Evolutionary conservation across 1,140 invertebrate species (phyloP).

Genomic region (Sminthurides bifidus): DNA sequence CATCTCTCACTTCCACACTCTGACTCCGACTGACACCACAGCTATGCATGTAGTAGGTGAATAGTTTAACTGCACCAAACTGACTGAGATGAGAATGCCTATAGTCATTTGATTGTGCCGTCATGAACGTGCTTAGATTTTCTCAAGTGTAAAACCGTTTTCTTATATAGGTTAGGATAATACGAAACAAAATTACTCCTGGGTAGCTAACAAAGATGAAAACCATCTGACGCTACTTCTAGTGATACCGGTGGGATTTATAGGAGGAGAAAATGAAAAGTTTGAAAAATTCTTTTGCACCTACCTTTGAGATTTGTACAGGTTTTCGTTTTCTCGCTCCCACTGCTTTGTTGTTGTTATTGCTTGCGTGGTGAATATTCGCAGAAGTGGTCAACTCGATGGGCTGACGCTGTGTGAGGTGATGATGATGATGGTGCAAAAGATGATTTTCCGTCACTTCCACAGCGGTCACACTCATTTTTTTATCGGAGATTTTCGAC

Average conservation of each 20-base stretch:
- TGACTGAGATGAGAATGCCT: too few relatives aligned
- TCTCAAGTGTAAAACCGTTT: background rate
- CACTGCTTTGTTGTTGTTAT: conserved; percentile 19
- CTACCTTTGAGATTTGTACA: conserved; percentile 28
- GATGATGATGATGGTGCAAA: conserved; percentile 2
- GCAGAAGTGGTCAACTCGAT: background rate
- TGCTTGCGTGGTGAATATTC: background rate
- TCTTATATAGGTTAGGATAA: conserved; percentile 1
- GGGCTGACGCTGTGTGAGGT: background rate
- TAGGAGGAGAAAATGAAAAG: background rate
- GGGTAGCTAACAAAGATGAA: background rate
- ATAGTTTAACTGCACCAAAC: too few relatives aligned
- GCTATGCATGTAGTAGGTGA: too few relatives aligned
- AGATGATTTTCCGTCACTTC: conserved; percentile 20
- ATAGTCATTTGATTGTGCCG: too few relatives aligned
- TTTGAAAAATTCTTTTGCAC: background rate
- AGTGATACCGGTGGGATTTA: too few relatives aligned
- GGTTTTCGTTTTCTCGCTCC: conserved; percentile 30
- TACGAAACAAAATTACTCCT: background rate
- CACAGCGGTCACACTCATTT: conserved; percentile 26
- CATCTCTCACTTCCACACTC: too few relatives aligned
- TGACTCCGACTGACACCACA: too few relatives aligned
- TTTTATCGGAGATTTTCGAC: background rate
- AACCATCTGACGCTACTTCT: too few relatives aligned
- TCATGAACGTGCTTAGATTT: background rate